phyloP scores from a whole-genome alignment of 2,888 invertebrate genomes.

The Kuschelorhynchus macadamiae region DNA sequence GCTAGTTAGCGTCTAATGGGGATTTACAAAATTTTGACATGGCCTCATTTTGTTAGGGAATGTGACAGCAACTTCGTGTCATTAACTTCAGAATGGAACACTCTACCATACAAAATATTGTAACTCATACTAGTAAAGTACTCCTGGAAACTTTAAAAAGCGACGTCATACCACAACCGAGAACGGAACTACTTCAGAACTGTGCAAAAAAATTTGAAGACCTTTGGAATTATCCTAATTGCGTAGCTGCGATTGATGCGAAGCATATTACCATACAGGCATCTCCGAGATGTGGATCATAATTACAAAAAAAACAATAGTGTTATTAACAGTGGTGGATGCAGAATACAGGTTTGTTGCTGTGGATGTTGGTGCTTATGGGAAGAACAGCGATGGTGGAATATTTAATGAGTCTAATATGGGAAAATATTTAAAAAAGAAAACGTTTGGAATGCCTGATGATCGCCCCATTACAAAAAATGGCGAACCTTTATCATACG shows the following conservation, averaged over 20 bases:
- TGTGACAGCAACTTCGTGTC: too few relatives aligned
- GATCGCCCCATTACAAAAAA: constrained; percentile 35
- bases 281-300: constrained; percentile 51
- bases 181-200: background rate
- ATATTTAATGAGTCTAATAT: constrained; percentile 54
- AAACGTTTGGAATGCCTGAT: constrained; percentile 45
- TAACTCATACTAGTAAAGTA: constrained; percentile 21
- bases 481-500: constrained; percentile 49
- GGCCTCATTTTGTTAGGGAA: too few relatives aligned
- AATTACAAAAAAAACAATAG: constrained; percentile 54
- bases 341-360: constrained; percentile 57
- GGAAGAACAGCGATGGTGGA: constrained; percentile 58
- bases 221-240: constrained; percentile 28
- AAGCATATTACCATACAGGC: constrained; percentile 56
- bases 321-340: constrained; percentile 57
- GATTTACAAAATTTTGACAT: too few relatives aligned
- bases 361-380: constrained; percentile 58
- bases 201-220: constrained; percentile 2
- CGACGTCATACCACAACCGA: constrained; percentile 35
- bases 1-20: too few relatives aligned
- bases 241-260: constrained; percentile 33
- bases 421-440: constrained; percentile 47
- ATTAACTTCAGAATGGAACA: constrained; percentile 42
- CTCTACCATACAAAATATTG: constrained; percentile 41
- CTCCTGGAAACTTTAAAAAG: constrained; percentile 40